A percentile compares a stretch with the other conserved stretches of the same genome.
These are phyloP conservation scores for Saxidomus purpurata DNA, from an alignment of 1,140 invertebrate species.

Conservation along the genomic window DNA sequence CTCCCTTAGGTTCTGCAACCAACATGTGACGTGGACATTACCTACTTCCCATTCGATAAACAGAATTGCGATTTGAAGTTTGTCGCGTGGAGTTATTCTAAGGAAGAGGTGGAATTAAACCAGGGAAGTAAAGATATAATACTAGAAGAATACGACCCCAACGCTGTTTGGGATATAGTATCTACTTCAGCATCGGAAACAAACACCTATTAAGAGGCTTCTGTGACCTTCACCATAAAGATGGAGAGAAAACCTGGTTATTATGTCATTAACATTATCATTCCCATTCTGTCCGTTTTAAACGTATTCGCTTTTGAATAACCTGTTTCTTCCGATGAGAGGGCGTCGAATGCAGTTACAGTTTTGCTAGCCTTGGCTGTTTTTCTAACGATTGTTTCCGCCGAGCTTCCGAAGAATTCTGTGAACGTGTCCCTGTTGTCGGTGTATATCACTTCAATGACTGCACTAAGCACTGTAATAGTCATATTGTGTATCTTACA, in stretches of 20 bases:
- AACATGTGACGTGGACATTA: constrained; percentile 44
- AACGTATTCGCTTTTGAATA: constrained; percentile 89
- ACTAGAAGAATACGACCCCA: constrained; percentile 54
- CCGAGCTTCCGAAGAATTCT: constrained; percentile 89
- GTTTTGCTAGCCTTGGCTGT: constrained; percentile 89
- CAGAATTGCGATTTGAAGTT: too few relatives aligned
- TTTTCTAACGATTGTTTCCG: constrained; percentile 89
- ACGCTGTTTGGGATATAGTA: constrained; percentile 64
- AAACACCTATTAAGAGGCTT: constrained; percentile 32
- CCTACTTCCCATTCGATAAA: constrained; percentile 44
- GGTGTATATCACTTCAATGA: background rate
- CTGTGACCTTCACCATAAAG: constrained; percentile 65
- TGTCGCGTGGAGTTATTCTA: too few relatives aligned
- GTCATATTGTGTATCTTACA: background rate
- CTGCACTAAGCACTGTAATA: background rate
- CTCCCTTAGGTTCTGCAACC: constrained; percentile 39
- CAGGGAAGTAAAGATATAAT: background rate
- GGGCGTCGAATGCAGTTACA: constrained; percentile 88
- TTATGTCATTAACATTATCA: constrained; percentile 88
- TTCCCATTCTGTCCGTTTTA: constrained; percentile 88
- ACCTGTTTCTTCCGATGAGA: constrained; percentile 88
- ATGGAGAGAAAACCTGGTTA: constrained; percentile 77
- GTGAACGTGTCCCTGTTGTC: constrained; percentile 86
- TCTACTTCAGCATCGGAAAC: background rate
- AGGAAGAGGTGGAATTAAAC: background rate